Evolutionary conservation across 2,797 vertebrate species (phyloP).

Genomic region (Thamnophis elegans): DNA sequence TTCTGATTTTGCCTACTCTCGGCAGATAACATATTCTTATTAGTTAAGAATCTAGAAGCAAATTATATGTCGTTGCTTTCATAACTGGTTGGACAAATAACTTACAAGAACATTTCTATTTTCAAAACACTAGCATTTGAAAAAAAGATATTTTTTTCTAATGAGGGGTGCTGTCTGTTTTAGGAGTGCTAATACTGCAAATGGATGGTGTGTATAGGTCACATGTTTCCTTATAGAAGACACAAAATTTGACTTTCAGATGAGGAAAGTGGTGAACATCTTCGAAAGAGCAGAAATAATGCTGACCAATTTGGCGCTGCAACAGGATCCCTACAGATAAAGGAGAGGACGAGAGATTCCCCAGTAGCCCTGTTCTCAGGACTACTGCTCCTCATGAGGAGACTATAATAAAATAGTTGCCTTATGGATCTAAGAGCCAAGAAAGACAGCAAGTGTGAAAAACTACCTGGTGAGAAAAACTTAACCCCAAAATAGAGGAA

Average conservation of each 20-base stretch:
- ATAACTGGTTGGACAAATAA: neutral
- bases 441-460: neutral
- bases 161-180: neutral
- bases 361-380: neutral
- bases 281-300: neutral
- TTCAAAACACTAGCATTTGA: neutral
- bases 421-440: neutral
- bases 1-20: neutral
- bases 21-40: neutral
- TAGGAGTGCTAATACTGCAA: neutral
- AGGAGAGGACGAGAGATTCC: neutral
- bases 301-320: neutral
- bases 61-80: no score
- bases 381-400: neutral
- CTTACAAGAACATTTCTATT: neutral
- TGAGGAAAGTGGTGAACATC: neutral
- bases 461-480: neutral
- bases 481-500: neutral
- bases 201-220: neutral
- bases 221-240: neutral
- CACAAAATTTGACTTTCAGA: neutral
- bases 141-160: neutral
- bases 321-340: neutral
- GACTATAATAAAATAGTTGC: neutral
- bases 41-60: neutral